These are phyloP conservation scores for Pachyrhynchus sulphureomaculatus DNA, from an alignment of 1,140 invertebrate genomes.

Conservation along the genomic window DNA sequence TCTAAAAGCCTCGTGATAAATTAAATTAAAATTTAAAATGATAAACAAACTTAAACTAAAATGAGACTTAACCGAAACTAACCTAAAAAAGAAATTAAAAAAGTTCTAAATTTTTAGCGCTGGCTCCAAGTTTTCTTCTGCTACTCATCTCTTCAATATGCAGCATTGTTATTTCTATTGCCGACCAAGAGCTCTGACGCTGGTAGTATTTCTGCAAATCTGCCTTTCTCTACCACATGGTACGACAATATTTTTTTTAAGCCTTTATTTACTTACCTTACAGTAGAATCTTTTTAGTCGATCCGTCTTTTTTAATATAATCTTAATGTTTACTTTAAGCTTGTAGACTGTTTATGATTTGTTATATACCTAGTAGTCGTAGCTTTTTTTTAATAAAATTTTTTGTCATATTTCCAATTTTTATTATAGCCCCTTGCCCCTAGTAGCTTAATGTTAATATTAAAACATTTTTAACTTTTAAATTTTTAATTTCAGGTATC, in stretches of 20 bases:
- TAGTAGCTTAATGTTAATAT: too few relatives aligned
- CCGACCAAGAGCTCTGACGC: slow-evolving; percentile 46
- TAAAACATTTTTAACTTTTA: too few relatives aligned
- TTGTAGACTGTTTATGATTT: not conserved
- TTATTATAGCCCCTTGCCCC: not conserved
- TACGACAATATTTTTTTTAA: slow-evolving; percentile 32
- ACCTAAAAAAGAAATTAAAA: slow-evolving; percentile 22
- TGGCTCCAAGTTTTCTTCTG: slow-evolving; percentile 41
- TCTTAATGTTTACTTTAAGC: not conserved
- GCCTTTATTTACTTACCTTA: not conserved
- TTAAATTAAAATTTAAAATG: slow-evolving; percentile 13
- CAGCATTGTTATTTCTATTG: slow-evolving; percentile 47
- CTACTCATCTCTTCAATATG: slow-evolving; percentile 43
- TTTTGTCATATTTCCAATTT: not conserved
- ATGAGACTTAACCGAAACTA: slow-evolving; percentile 29
- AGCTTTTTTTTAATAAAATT: not conserved
- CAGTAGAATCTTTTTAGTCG: slow-evolving; percentile 3
- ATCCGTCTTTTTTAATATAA: not conserved
- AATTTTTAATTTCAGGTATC: too few relatives aligned
- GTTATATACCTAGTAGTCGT: slow-evolving; percentile 3
- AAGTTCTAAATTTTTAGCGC: slow-evolving; percentile 32
- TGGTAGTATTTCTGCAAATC: slow-evolving; percentile 49
- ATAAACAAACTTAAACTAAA: slow-evolving; percentile 17
- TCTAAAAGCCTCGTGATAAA: slow-evolving; percentile 21
- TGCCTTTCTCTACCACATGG: slow-evolving; percentile 50